Conservation (phyloP, 2,797 vertebrate species). For the Sebastes glaucus region DNA sequence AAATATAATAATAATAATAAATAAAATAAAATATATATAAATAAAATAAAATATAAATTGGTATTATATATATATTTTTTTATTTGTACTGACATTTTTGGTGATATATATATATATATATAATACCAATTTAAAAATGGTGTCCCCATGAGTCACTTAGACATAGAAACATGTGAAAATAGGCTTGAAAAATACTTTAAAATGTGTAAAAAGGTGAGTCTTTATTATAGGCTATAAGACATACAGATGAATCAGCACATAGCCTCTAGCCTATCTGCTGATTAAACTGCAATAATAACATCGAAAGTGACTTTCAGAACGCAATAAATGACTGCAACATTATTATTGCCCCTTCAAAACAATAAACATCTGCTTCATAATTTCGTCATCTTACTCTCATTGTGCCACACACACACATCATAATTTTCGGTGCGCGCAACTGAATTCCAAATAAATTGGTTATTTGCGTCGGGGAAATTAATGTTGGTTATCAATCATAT, state of each 20-base stretch:
- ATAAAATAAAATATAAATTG: too few relatives aligned
- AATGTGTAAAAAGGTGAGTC: not conserved
- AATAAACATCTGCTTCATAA: constrained; percentile 42
- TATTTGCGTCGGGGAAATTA: constrained; percentile 53
- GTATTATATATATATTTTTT: too few relatives aligned
- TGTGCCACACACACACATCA: not conserved
- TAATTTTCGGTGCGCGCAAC: constrained; percentile 9
- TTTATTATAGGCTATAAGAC: not conserved
- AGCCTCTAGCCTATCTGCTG: too few relatives aligned
- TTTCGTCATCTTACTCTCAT: constrained; percentile 26
- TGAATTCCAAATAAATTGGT: constrained; percentile 51
- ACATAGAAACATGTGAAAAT: too few relatives aligned
- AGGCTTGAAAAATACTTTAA: too few relatives aligned
- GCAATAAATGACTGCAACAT: not conserved
- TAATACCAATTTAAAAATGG: too few relatives aligned
- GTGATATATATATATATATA: too few relatives aligned
- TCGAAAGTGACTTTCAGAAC: not conserved
- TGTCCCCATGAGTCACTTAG: too few relatives aligned
- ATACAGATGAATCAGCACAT: not conserved
- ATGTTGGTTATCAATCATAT: constrained; percentile 73
- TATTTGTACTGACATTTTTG: too few relatives aligned
- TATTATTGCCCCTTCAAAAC: constrained; percentile 11
- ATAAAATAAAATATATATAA: too few relatives aligned
- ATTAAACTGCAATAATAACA: not conserved
- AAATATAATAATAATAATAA: too few relatives aligned